Percentiles rank a stretch among this genome's conserved stretches.
These are phyloP conservation scores for Psilanteris sp. DNA, from an alignment of 1,140 invertebrate species.

Conservation along the genomic window DNA sequence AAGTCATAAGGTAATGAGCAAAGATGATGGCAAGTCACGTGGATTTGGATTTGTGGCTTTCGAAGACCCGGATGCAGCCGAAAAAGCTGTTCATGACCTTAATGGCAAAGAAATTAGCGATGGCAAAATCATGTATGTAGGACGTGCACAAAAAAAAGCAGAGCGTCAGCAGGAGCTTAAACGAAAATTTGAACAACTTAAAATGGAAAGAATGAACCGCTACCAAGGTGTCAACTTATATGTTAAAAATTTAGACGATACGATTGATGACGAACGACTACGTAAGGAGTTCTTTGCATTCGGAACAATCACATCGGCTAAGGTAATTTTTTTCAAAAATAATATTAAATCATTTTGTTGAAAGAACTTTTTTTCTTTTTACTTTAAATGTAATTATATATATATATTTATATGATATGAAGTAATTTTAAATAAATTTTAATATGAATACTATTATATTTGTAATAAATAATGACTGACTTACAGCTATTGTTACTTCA, in stretches of 20 bases:
- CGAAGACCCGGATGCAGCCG: slow-evolving; percentile 97
- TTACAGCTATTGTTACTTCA: too few relatives aligned
- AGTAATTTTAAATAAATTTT: too few relatives aligned
- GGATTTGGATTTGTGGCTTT: slow-evolving; percentile 99
- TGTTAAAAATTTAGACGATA: slow-evolving; percentile 99
- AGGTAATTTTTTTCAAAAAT: slow-evolving; percentile 11
- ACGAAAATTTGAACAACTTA: slow-evolving; percentile 96
- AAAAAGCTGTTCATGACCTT: slow-evolving; percentile 93
- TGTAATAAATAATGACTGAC: too few relatives aligned
- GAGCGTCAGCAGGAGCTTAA: slow-evolving; percentile 98
- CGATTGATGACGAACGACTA: slow-evolving; percentile 96
- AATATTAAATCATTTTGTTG: too few relatives aligned
- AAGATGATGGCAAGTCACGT: slow-evolving; percentile 94
- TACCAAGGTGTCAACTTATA: slow-evolving; percentile 98
- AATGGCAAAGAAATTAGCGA: slow-evolving; percentile 94
- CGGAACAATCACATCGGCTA: slow-evolving; percentile 94
- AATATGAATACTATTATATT: too few relatives aligned
- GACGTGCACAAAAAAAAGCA: slow-evolving; percentile 98
- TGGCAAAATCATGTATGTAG: slow-evolving; percentile 93
- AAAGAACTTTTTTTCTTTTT: too few relatives aligned
- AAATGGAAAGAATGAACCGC: slow-evolving; percentile 95
- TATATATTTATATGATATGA: too few relatives aligned
- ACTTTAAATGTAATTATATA: too few relatives aligned
- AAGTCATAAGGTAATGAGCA: slow-evolving; percentile 97
- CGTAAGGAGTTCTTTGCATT: slow-evolving; percentile 96